Evolutionary conservation across 2,888 invertebrate species (phyloP), one percentile per base, ranked within the genome.

Genomic region (Trisateles emortualis): DNA sequence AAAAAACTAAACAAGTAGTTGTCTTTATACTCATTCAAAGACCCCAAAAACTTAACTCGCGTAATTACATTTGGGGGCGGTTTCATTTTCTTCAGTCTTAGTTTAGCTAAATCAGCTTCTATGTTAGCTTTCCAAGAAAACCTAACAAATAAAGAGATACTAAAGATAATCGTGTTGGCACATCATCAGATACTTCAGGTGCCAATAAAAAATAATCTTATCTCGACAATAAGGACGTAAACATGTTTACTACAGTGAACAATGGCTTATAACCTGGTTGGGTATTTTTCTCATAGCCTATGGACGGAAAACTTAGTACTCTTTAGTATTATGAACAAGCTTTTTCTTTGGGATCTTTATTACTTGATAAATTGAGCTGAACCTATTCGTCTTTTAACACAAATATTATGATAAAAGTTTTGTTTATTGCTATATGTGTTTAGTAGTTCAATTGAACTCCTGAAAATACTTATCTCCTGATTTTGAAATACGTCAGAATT

Each of bases 171-270:
- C 17, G 4, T n/a, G 30, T 13, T 13, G n/a, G 24, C 17, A 38
- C 41, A 36, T 51, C n/a, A 56, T 67, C 40, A 52, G 36, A 32
- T 47, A 29, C 22, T 17, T 53, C 42, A 61, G 51, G 35, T 68
- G 32, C 38, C 46, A 70, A 70, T 72, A 72, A 69, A 61, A 60
- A 51, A 58, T 56, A 64, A 68, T 63, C 56, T 59, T 55, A 65
- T 72, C 72, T 64, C 33, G 46, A 51, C 64, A 53, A 55, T 59
- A 59, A 56, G 53, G 60, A 52, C 59, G 78, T 75, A 76, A 79
- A 79, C 78, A 78, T 78, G 76, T 79, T 79, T 77, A 76, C 74
- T 55, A 59, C 70, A 39, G 38, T 16, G 38, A 35, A 32, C 39
- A 32, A 24, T 24, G 19, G 3, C 29, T 8, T 33, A 2, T 13